Evolutionary conservation across 1,140 invertebrate genomes (phyloP), one percentile per base, ranked within the genome.

Genomic region (Drosophila setifemur): DNA sequence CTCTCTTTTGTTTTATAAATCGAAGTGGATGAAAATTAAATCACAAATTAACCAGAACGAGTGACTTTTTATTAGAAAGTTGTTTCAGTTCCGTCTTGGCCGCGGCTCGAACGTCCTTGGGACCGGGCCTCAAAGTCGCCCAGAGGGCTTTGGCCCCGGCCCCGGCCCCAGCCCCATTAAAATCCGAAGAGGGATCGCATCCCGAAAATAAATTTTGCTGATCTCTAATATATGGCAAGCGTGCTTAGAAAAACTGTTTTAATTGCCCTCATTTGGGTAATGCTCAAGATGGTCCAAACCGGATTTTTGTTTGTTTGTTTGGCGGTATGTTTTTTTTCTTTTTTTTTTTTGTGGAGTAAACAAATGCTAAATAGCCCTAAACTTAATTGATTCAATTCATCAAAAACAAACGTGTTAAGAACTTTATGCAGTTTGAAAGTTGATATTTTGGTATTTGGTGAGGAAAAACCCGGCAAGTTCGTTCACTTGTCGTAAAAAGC

Each of bases 11-110:
- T 39, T 48, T 50, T n/a, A 26, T 64, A 40, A 35, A 70, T 52
- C 58, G 67, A 31, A 47, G 69, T 48, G 26, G 40, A 86, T 75
- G 81, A 74, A 85, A 85, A 85, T 86, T 79, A 85, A 85, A 43
- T 72, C 74, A 86, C 52, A 86, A 53, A 73, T 86, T 69, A 73
- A 54, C 44, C 48, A 64, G 63, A 67, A 66, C 63, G 35, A 35
- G 63, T 33, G 37, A 43, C 70, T 86, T 85, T 74, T 72, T 76
- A 85, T 85, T 85, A 85, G 79, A 85, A 85, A 85, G 79, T 86
- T 85, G 79, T 85, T 85, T 73, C 70, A 85, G 79, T 85, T 85
- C 79, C 81, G 81, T 85, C 75, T 81, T 61, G 19, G 53, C 16
- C 58, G 35, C 12, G 11, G 23, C 23, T 11, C 47, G 12, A n/a